Evolutionary conservation across 2,797 vertebrate species (phyloP).

Genomic region (Molossus alvarezi): DNA sequence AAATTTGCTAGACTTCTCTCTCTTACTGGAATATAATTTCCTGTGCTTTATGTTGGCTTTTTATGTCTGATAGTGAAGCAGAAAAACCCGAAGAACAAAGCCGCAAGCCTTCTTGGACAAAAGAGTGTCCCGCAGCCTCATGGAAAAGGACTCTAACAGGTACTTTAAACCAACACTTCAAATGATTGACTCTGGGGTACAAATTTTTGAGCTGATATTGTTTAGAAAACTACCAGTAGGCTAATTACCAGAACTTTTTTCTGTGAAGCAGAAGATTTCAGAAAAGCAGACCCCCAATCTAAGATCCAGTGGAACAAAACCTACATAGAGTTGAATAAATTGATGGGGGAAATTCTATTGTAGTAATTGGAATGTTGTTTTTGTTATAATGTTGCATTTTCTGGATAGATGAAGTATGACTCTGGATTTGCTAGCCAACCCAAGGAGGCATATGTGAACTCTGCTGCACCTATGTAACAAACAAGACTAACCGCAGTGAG

Average conservation of each 20-base stretch:
- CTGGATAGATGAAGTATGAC: background rate
- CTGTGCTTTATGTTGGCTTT: background rate
- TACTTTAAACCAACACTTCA: background rate
- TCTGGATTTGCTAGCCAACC: background rate
- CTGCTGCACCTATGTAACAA: background rate
- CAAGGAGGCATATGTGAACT: background rate
- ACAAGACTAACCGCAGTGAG: background rate
- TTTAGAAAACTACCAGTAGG: background rate
- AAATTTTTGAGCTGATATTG: background rate
- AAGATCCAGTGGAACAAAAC: constrained; percentile 1
- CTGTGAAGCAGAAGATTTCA: background rate
- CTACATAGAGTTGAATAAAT: constrained; percentile 6
- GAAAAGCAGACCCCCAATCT: background rate
- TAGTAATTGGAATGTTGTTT: background rate
- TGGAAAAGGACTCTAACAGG: background rate
- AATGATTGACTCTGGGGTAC: background rate
- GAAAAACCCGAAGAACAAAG: background rate
- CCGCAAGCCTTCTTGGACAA: background rate
- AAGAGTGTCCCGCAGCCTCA: background rate
- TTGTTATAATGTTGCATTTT: background rate
- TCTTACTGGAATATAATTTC: background rate
- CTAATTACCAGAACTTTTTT: constrained; percentile 2
- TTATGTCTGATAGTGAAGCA: background rate
- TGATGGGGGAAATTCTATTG: background rate
- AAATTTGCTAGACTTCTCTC: background rate